Evolutionary conservation across 2,888 invertebrate species (phyloP).

Genomic region (Notodonta dromedarius): DNA sequence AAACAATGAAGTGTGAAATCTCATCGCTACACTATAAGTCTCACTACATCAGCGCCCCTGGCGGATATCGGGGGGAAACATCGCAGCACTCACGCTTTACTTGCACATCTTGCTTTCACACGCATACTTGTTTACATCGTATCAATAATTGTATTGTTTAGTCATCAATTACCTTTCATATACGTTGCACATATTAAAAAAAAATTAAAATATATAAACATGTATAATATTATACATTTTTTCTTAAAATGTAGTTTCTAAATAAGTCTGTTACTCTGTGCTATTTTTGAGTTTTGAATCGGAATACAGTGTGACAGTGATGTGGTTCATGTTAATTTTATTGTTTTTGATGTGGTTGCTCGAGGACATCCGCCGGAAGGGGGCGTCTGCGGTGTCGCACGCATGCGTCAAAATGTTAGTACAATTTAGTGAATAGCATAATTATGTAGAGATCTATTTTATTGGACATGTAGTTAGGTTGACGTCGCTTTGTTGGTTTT

Average conservation of each 20-base stretch:
- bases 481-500: too few species aligned
- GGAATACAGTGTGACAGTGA: conserved; percentile 45
- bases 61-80: conserved; percentile 33
- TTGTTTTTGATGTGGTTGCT: conserved; percentile 78
- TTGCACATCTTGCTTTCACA: conserved; percentile 53
- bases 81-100: conserved; percentile 36
- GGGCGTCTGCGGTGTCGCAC: conserved; percentile 61
- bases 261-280: conserved; percentile 30
- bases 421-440: conserved; percentile 35
- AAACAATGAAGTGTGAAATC: conserved; percentile 12
- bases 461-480: too few species aligned
- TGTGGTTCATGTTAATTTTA: conserved; percentile 74
- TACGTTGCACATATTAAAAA: conserved; percentile 20
- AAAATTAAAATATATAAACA: conserved; percentile 5
- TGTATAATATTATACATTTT: neutral
- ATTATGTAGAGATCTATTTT: conserved; percentile 8
- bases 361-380: conserved; percentile 73
- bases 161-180: conserved; percentile 35
- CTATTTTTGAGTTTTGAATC: conserved; percentile 27
- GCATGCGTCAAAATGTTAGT: conserved; percentile 75
- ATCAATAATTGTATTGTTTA: conserved; percentile 45
- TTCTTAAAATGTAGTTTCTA: conserved; percentile 24
- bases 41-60: conserved; percentile 50
- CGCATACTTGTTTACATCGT: conserved; percentile 50
- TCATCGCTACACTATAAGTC: conserved; percentile 37